Evolutionary conservation across 1,140 invertebrate species (phyloP).

Genomic region (Pachypeltis micranthus): DNA sequence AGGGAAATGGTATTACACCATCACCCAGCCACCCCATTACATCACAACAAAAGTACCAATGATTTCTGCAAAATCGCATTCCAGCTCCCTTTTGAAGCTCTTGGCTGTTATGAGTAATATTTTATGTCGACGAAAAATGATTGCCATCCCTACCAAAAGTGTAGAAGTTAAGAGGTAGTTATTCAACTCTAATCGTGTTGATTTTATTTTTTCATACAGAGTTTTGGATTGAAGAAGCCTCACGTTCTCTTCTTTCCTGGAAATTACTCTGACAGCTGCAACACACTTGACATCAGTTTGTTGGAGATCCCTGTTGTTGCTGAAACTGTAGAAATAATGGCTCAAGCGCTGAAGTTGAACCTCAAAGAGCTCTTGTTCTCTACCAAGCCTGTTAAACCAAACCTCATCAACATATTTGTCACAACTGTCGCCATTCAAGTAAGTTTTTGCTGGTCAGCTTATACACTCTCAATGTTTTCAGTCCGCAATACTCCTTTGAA

Average conservation of each 20-base stretch:
- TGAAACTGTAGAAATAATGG: constrained; percentile 5
- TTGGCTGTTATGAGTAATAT: too few species aligned
- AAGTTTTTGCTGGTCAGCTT: constrained; percentile 18
- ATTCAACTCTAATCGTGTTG: too few species aligned
- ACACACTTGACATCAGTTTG: constrained; percentile 11
- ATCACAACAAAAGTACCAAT: too few species aligned
- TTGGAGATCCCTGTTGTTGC: constrained; percentile 7
- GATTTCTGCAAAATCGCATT: too few species aligned
- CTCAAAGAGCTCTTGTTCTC: constrained; percentile 41
- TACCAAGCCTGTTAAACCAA: constrained; percentile 55
- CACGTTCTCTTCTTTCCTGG: constrained; percentile 6
- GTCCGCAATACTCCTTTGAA: too few species aligned
- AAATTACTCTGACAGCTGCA: neutral
- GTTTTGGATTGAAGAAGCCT: constrained; percentile 3
- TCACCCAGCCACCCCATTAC: too few species aligned
- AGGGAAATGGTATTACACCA: too few species aligned
- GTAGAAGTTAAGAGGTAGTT: too few species aligned
- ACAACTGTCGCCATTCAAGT: constrained; percentile 77
- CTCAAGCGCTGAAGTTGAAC: constrained; percentile 40
- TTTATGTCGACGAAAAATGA: too few species aligned
- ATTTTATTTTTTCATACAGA: neutral
- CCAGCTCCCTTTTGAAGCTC: too few species aligned
- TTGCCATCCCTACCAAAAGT: too few species aligned
- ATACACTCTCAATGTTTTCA: neutral
- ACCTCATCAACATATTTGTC: constrained; percentile 78